phyloP scores from a whole-genome alignment of 2,113 vertebrate species.

The Otolemur garnettii region DNA sequence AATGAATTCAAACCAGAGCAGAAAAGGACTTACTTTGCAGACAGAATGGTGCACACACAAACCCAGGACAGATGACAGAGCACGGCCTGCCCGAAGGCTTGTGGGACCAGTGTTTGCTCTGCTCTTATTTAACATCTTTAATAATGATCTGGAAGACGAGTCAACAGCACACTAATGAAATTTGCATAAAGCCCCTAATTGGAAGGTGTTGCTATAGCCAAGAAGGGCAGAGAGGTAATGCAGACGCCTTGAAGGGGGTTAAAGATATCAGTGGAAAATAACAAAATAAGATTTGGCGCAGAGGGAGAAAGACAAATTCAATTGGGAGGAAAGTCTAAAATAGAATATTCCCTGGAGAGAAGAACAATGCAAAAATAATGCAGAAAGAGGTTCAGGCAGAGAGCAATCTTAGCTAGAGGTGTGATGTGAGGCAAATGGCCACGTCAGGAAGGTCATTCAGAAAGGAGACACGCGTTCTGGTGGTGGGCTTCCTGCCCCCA shows the following conservation, averaged over 20 bases:
- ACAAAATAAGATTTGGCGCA: slow-evolving; percentile 72
- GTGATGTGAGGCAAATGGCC: background rate
- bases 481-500: background rate
- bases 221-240: background rate
- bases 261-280: slow-evolving; percentile 65
- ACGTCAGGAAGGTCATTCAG: background rate
- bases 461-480: background rate
- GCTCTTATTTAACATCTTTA: slow-evolving; percentile 1
- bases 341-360: slow-evolving; percentile 63
- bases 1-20: background rate
- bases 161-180: slow-evolving; percentile 45
- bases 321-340: slow-evolving; percentile 70
- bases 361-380: slow-evolving; percentile 52
- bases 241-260: slow-evolving; percentile 15
- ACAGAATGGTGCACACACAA: background rate
- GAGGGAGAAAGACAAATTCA: slow-evolving; percentile 78
- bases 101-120: background rate
- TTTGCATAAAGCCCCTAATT: slow-evolving; percentile 66
- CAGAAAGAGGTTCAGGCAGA: slow-evolving; percentile 7
- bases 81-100: accelerated
- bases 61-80: background rate
- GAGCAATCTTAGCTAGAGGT: background rate
- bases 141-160: background rate
- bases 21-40: slow-evolving; percentile 23
- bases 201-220: background rate